Evolutionary conservation across 2,888 invertebrate species (phyloP), one percentile per base, ranked within the genome.

Genomic region (Falcaria lacertinaria): DNA sequence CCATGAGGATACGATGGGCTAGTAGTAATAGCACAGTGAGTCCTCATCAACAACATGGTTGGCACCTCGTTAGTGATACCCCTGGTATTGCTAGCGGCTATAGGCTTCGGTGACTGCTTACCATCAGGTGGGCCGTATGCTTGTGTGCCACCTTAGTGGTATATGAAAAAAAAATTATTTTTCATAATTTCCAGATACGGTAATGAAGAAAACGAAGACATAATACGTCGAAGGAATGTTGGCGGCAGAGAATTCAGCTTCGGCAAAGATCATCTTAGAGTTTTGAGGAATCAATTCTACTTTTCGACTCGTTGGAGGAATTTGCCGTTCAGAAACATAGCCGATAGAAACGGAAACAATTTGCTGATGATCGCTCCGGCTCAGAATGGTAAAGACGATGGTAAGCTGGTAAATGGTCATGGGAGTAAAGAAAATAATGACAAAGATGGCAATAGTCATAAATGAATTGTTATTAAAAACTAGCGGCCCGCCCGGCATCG

Each of bases 341-440:
- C 74, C 0, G 93, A 93, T 56, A 83, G 91, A 17, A 93, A 93
- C 60, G 91, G 92, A 0, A 93, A 93, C 60, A 93, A 93, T 61
- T 64, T 93, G 46, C 57, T 93, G 44, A 93, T 93, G 93, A 93
- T 93, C 8, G 93, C 93, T 0, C 93, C 93, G 0, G 83, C 69
- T 0, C 64, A 66, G 22, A 68, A 68, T 47, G 80, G 71, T 4
- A 79, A 79, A 43, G 79, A 80, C 8, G 63, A 65, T 17, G 44
- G 46, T 33, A 71, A 73, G 43, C 59, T 59, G 34, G 40, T 40
- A 4, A 55, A 54, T 25, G 54, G 48, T 4, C 51, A 43, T 37
- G 41, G 41, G 64, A 65, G 43, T 43, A 64, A 63, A 28, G 61
- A 55, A 1, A 56, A n/a, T n/a, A n/a, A 42, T 48, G 70, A 68